Conservation (phyloP, 2,888 invertebrate genomes). For the Theristus sp. region DNA sequence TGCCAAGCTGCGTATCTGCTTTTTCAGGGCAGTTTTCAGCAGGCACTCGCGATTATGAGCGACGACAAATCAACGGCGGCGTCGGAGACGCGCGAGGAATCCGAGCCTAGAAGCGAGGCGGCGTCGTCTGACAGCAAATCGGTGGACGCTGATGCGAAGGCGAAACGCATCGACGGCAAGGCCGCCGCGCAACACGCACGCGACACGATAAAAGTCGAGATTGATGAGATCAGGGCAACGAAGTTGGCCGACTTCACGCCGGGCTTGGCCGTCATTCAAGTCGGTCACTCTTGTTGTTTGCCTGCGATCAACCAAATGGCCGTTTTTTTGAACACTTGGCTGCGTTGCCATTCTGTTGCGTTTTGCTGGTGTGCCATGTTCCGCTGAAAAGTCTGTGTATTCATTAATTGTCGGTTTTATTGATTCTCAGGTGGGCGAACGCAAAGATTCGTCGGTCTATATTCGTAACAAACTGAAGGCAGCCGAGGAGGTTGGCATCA, state of each 20-base stretch:
- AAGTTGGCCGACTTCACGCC: slow-evolving; percentile 43
- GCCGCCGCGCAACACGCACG: slow-evolving; percentile 40
- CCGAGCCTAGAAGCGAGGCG: too few relatives aligned
- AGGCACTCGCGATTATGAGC: too few relatives aligned
- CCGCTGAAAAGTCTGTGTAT: background rate
- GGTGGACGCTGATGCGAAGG: background rate
- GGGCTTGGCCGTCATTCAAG: slow-evolving; percentile 63
- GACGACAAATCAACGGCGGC: background rate
- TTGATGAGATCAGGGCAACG: slow-evolving; percentile 28
- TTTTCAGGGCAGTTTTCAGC: too few relatives aligned
- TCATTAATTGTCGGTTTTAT: background rate
- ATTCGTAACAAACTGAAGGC: slow-evolving; percentile 86
- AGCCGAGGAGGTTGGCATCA: slow-evolving; percentile 71
- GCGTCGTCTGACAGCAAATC: too few relatives aligned
- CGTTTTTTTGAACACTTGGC: background rate
- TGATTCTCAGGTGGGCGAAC: slow-evolving; percentile 60
- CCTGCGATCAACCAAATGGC: slow-evolving; percentile 15
- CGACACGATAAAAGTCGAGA: slow-evolving; percentile 45
- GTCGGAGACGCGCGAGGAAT: background rate
- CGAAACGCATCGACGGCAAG: slow-evolving; percentile 20
- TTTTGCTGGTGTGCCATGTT: background rate
- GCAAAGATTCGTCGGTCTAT: slow-evolving; percentile 95
- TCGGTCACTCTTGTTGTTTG: too few relatives aligned
- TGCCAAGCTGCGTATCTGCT: too few relatives aligned
- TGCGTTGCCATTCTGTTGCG: too few relatives aligned